Evolutionary conservation across 1,140 invertebrate genomes (phyloP), one percentile per base, ranked within the genome.

Genomic region (Palaemon carinicauda): DNA sequence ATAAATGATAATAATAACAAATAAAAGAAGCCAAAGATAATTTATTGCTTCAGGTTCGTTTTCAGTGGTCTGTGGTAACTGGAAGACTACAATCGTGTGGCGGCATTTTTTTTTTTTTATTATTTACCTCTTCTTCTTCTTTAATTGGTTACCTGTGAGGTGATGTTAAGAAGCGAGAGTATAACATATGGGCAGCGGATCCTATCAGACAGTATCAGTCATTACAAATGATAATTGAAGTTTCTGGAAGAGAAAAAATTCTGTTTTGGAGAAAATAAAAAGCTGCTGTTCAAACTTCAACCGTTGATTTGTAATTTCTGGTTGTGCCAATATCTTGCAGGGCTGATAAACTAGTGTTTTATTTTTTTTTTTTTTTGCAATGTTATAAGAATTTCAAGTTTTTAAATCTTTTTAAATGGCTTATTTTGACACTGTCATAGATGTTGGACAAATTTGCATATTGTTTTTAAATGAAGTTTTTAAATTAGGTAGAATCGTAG

Each of bases 371-470:
- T n/a, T 54, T 85, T 85, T 78, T 80, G 77, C 77, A 80, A 69
- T 86, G 84, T 86, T 60, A 86, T 78, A 41, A 41, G 7, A 41
- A 74, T 78, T 85, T 86, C 65, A 80, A 65, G 74, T 80, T 86
- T 86, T 79, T 41, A 9, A 41, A 56, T 19, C 74, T 52, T 80
- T 86, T 85, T 86, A 78, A 77, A 86, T 80, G 78, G 77, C 84
- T 86, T 86, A 80, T 80, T 86, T 86, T 86, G 75, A 73, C 75
- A 80, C 84, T 86, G 69, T 71, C 84, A 52, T 86, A 86, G 84
- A 86, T 86, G 84, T 86, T 85, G 77, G 77, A 80, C 51, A 80
- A 85, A 86, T 52, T 86, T 71, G 74, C 31, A n/a, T 79, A 86
- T 86, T 51, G 77, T 69, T 86, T 86, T 80, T 73, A 79, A 80